Evolutionary conservation across 1,140 invertebrate species (phyloP).

Genomic region (Patella vulgata): DNA sequence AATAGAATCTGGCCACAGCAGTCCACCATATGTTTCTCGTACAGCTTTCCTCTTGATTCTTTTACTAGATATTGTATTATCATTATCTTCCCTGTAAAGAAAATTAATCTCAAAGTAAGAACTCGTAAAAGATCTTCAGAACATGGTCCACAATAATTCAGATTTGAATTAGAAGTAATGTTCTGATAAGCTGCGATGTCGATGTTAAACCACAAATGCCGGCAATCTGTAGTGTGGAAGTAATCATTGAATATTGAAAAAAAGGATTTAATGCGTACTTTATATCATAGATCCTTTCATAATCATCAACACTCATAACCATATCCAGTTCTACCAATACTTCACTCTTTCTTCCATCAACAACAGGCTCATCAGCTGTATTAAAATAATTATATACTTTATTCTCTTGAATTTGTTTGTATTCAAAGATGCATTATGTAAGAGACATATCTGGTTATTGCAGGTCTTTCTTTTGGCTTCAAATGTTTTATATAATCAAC

Average conservation of each 20-base stretch:
- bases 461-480: too few species aligned
- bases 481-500: too few species aligned
- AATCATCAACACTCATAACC: constrained; percentile 16
- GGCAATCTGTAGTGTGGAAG: too few species aligned
- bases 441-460: too few species aligned
- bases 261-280: constrained; percentile 13
- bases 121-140: background rate
- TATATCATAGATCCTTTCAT: constrained; percentile 4
- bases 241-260: too few species aligned
- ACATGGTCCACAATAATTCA: background rate
- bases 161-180: background rate
- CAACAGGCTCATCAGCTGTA: too few species aligned
- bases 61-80: background rate
- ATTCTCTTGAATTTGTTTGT: too few species aligned
- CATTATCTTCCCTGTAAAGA: background rate
- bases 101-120: background rate
- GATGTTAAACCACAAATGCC: too few species aligned
- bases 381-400: too few species aligned
- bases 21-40: constrained; percentile 6
- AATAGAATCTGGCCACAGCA: constrained; percentile 14
- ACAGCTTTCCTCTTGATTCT: constrained; percentile 17
- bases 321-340: constrained; percentile 23
- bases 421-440: too few species aligned
- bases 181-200: too few species aligned
- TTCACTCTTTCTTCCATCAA: constrained; percentile 9